phyloP scores from a whole-genome alignment of 2,797 vertebrate genomes.

The Artibeus jamaicensis region DNA sequence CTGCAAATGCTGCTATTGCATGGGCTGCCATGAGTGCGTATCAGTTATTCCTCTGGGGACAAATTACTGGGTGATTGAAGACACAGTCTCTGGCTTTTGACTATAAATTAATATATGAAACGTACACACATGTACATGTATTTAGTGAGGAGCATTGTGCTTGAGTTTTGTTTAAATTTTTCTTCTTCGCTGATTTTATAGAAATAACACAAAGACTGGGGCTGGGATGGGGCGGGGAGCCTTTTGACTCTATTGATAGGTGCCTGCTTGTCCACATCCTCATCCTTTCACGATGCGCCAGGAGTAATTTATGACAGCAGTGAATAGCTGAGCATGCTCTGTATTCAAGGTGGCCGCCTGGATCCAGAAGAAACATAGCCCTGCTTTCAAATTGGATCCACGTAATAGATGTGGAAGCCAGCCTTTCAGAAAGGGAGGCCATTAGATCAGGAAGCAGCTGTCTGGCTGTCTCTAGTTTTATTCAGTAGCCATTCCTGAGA shows the following conservation, averaged over 20 bases:
- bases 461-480: background rate
- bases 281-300: background rate
- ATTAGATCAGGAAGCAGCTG: constrained; percentile 11
- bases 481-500: background rate
- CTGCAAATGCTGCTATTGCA: background rate
- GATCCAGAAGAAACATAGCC: background rate
- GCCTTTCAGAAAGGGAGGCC: background rate
- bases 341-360: background rate
- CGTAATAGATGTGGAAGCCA: background rate
- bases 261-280: background rate
- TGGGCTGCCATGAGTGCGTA: background rate
- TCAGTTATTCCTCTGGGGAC: background rate
- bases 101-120: background rate
- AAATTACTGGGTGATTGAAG: constrained; percentile 10
- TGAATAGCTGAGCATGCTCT: background rate
- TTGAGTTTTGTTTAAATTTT: background rate
- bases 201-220: background rate
- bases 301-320: background rate
- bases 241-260: background rate
- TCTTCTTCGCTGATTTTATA: background rate
- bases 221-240: too few species aligned
- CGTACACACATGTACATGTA: too few species aligned
- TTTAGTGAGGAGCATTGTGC: background rate
- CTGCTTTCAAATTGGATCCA: constrained; percentile 43
- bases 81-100: background rate